A percentile compares a stretch with the other conserved stretches of the same genome.
These are phyloP conservation scores for Passer montanus DNA, from an alignment of 2,113 vertebrate species.

Conservation along the genomic window DNA sequence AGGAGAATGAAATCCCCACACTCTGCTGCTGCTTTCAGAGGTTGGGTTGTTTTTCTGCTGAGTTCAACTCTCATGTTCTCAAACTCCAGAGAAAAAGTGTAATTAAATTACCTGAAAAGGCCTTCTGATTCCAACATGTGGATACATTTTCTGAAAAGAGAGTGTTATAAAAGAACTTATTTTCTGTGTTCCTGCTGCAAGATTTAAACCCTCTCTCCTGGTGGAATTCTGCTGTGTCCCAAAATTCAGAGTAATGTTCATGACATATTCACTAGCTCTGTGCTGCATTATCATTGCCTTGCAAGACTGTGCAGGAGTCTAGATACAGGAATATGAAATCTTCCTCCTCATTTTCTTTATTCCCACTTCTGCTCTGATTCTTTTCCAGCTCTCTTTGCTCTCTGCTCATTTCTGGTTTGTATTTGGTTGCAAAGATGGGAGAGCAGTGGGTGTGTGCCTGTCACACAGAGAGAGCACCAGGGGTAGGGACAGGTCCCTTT, in stretches of 20 bases:
- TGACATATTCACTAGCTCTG: neutral
- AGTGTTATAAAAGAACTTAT: neutral
- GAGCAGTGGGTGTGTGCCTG: neutral
- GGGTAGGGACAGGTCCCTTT: neutral
- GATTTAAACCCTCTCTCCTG: conserved; percentile 8
- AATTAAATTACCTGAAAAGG: neutral
- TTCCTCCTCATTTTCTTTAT: neutral
- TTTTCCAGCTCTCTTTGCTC: neutral
- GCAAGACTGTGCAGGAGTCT: neutral
- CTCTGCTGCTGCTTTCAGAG: neutral
- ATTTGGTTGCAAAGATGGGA: neutral
- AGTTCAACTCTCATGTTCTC: neutral
- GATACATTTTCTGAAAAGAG: neutral
- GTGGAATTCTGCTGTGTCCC: neutral
- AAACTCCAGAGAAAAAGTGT: neutral
- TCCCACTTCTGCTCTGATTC: neutral
- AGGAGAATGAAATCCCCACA: neutral
- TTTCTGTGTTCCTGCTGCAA: neutral
- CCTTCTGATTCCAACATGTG: neutral
- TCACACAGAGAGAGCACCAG: rapidly evolving
- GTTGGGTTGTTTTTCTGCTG: neutral
- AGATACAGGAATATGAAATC: neutral
- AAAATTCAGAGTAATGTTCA: neutral
- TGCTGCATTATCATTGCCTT: neutral
- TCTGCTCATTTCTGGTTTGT: neutral